A percentile compares a stretch with the other conserved stretches of the same genome.
These are phyloP conservation scores for Himalopsyche kuldschensis DNA, from an alignment of 2,888 invertebrate genomes.

Conservation along the genomic window DNA sequence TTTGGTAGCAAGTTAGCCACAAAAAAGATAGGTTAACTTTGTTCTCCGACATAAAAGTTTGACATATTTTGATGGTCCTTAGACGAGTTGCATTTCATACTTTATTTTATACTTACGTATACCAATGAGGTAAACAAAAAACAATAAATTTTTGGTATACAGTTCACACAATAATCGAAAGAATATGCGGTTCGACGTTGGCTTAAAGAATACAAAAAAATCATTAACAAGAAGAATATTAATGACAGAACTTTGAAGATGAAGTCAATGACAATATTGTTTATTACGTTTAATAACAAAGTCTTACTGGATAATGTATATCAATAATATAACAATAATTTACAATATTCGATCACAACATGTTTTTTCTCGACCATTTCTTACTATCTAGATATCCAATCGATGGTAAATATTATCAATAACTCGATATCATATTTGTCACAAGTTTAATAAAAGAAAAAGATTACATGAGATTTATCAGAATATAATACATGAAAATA, in stretches of 20 bases:
- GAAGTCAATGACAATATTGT: background rate
- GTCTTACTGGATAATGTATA: conserved; percentile 1
- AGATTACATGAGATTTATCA: background rate
- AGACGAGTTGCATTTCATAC: too few species aligned
- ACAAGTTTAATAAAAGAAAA: background rate
- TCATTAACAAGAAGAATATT: conserved; percentile 31
- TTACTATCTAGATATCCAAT: background rate
- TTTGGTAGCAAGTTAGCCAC: too few species aligned
- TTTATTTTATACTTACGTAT: too few species aligned
- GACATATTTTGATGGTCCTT: too few species aligned
- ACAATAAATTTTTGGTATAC: too few species aligned
- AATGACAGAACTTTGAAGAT: conserved; percentile 20
- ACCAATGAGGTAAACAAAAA: too few species aligned
- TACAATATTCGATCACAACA: conserved; percentile 37
- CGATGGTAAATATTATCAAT: background rate
- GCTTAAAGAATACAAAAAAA: background rate
- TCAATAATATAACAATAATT: conserved; percentile 32
- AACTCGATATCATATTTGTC: background rate
- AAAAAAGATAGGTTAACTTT: too few species aligned
- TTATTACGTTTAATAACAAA: conserved; percentile 15
- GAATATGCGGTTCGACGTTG: too few species aligned
- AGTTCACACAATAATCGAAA: too few species aligned
- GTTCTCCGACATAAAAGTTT: too few species aligned
- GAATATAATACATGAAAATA: too few species aligned
- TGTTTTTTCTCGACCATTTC: conserved; percentile 22